Base-by-base conservation (phyloP, 1,140 invertebrate species). In the Lepidurus apus region DNA sequence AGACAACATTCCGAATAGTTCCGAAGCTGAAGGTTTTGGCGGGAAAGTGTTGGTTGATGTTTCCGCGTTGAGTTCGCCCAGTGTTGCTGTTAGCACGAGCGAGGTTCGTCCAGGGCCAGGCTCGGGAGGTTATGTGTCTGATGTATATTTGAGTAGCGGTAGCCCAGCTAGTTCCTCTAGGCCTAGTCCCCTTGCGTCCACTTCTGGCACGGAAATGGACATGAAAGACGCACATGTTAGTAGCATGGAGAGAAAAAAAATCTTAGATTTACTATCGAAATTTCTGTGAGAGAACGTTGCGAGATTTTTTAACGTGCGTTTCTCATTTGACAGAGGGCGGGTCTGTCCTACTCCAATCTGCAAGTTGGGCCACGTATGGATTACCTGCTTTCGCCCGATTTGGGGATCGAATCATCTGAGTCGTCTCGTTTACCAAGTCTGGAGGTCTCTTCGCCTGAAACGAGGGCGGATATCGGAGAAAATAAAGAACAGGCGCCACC, bases 321-420 rank as follows among this genome's bases (percentile, higher is more conserved):
- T 42, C 45, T 45, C 21, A 44, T 77, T 47, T 65, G 1, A 7
- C 24, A 77, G 76, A 42, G 42, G n/a, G 43, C 26, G 10, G 65
- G 34, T 44, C 34, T 53, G 34, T 26, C 21, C 21, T 43, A 75
- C 9, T 11, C 74, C 43, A 47, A 13, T 21, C 13, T 17, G 9
- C 45, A 53, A 42, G 44, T 42, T 53, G 45, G 44, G 9, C 11
- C 44, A 45, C 43, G 26, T 43, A 42, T 17, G 13, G 76, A 45
- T 53, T 65, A 34, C 42, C 76, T 47, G 21, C 73, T 74, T 1
- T 79, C 78, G 13, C 78, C 78, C 11, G 78, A 79, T 43, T 44
- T 79, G 43, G 78, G 78, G 10, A 79, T 79, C 24, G 78, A 79
- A 65, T 65, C 53, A 7, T 79, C 78, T 21, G 78, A 79, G 5